phyloP scores from a whole-genome alignment of 2,797 vertebrate species.

The Hyperoplus immaculatus region DNA sequence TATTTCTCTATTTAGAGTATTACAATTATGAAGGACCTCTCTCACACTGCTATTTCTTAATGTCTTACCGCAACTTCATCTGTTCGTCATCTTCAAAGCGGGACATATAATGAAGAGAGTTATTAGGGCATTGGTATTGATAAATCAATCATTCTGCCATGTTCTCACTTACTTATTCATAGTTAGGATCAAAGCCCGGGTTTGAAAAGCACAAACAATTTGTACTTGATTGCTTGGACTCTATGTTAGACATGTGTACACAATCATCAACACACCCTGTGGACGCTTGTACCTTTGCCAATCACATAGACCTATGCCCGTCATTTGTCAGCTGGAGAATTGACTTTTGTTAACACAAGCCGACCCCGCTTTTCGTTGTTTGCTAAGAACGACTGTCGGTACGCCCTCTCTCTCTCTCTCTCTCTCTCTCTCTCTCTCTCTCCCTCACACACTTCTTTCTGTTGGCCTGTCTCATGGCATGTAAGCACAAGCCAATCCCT shows the following conservation, averaged over 20 bases:
- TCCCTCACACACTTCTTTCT: slow-evolving; percentile 23
- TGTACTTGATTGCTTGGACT: slow-evolving; percentile 44
- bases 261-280: neutral
- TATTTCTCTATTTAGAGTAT: slow-evolving; percentile 54
- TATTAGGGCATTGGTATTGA: slow-evolving; percentile 55
- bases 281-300: slow-evolving; percentile 38
- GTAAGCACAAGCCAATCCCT: slow-evolving; percentile 81
- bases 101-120: slow-evolving; percentile 58
- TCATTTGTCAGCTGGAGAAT: slow-evolving; percentile 46
- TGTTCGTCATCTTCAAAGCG: slow-evolving; percentile 67
- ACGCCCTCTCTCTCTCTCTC: slow-evolving; percentile 26
- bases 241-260: slow-evolving; percentile 29
- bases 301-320: slow-evolving; percentile 45
- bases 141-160: slow-evolving; percentile 71
- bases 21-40: slow-evolving; percentile 55
- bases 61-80: slow-evolving; percentile 66
- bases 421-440: too few species aligned
- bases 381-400: slow-evolving; percentile 46
- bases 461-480: slow-evolving; percentile 73
- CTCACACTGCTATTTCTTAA: slow-evolving; percentile 32
- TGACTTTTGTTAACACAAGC: slow-evolving; percentile 60
- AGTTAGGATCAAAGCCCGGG: slow-evolving; percentile 65
- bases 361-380: slow-evolving; percentile 58
- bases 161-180: slow-evolving; percentile 65
- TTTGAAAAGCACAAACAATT: slow-evolving; percentile 54